A percentile compares a stretch with the other conserved stretches of the same genome.
Evolutionary conservation across 2,797 vertebrate genomes (phyloP).

Genomic region (Onychomys leucogaster): DNA sequence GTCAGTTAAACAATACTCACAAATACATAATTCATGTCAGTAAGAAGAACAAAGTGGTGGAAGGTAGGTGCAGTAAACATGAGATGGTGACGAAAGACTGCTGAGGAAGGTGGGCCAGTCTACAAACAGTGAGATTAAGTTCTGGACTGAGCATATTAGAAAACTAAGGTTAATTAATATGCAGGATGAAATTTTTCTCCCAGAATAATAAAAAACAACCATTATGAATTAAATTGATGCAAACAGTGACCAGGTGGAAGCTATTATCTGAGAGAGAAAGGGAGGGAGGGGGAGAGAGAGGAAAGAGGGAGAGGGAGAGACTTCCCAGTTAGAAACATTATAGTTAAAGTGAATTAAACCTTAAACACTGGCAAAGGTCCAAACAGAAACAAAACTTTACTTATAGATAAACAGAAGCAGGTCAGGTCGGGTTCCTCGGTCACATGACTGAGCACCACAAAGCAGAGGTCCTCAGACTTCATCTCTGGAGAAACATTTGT

Average conservation of each 20-base stretch:
- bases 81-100: neutral
- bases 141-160: neutral
- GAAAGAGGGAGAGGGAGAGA: neutral
- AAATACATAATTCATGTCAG: neutral
- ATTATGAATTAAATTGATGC: constrained; percentile 12
- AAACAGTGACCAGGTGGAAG: neutral
- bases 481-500: constrained; percentile 35
- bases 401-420: constrained; percentile 45
- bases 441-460: neutral
- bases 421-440: neutral
- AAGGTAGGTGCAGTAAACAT: neutral
- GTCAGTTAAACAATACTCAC: neutral
- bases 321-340: neutral
- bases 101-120: neutral
- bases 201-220: constrained; percentile 17
- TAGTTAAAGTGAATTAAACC: constrained; percentile 10
- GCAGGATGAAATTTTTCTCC: neutral
- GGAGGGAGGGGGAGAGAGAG: neutral
- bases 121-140: neutral
- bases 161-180: neutral
- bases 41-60: neutral
- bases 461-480: neutral
- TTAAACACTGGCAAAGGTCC: neutral
- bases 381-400: neutral
- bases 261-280: neutral